Evolutionary conservation across 2,797 vertebrate genomes (phyloP), one percentile per base, ranked within the genome.

Genomic region (Pseudochromis fuscus): DNA sequence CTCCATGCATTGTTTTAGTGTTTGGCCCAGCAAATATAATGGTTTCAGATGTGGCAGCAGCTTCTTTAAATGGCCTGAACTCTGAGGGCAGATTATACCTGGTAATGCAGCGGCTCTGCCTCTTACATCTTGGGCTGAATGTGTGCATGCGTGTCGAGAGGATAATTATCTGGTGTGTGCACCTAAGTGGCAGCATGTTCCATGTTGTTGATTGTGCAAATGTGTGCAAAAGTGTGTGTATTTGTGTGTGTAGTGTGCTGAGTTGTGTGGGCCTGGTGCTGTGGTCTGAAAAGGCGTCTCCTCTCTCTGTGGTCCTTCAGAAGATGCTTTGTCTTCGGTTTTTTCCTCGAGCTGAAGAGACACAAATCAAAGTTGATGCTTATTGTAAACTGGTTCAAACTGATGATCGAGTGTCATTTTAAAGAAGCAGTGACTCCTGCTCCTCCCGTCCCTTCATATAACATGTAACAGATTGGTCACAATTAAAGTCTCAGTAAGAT

Each of bases 281-380:
- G 25, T 58, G 60, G 49, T 67, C 42, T 65, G 49, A 55, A 75
- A 61, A 74, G 73, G 45, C 59, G 61, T 65, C 69, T 75, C 52
- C 50, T 82, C 49, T 15, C 75, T 42, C 45, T 38, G 42, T 44
- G 18, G 19, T 13, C 13, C 18, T 74, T 85, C 95, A 98, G 95
- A 99, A 98, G 92, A 99, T 96, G 79, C 97, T 99, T 86, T 99
- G 97, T 70, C 97, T 88, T 70, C 97, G 94, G 93, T 93, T 96
- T 90, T 97, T 98, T 80, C 96, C 96, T 85, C 96, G 95, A 86
- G 94, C 97, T 99, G 78, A 64, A n/a, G n/a, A n/a, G n/a, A n/a
- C n/a, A n/a, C n/a, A n/a, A 48, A 70, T n/a, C 4, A 13, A 52
- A 27, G 38, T 10, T 5, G 21, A 61, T 5, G 8, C 51, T 60